Base-by-base conservation (phyloP, 2,888 invertebrate species). In the Erebia aethiops region DNA sequence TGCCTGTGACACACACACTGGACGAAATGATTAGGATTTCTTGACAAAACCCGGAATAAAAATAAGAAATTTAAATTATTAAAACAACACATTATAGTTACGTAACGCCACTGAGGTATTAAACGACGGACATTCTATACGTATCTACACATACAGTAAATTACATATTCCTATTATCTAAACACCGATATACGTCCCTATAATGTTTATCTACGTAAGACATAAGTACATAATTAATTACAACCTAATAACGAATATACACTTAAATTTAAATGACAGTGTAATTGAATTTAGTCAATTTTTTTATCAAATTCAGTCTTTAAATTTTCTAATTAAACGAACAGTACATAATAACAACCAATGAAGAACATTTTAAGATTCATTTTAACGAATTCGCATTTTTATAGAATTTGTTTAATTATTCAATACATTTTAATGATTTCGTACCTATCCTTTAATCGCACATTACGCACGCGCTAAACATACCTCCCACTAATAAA, bases 271-370 rank as follows among this genome's bases (percentile, higher is more conserved):
- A 80, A 80, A 89, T 85, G 89, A 91, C 89, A 87, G 86, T 83
- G 78, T 91, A 91, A 92, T 92, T 91, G 90, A 91, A 89, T 90
- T 88, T 81, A 86, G 87, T 83, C 88, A 85, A 87, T 87, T 87
- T 86, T 87, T 86, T 83, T 83, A 84, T 89, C 88, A 85, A 87
- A 85, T 90, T 92, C 92, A 92, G 92, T 92, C 92, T 92, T 92
- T 90, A 82, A 89, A 85, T 87, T 90, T 85, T 87, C 86, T 82
- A 87, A 88, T 87, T 85, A 87, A 87, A 86, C 81, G 80, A 87
- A 78, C 83, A 85, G 82, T 79, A 79, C 71, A 79, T 81, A 79
- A 77, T 72, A 81, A 84, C 84, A 84, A 84, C 81, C 81, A 83
- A 84, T 82, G 76, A 82, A 84, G 76, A 81, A 82, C 49, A 57